Base-by-base conservation (phyloP, 2,113 vertebrate species). In the Bettongia penicillata region DNA sequence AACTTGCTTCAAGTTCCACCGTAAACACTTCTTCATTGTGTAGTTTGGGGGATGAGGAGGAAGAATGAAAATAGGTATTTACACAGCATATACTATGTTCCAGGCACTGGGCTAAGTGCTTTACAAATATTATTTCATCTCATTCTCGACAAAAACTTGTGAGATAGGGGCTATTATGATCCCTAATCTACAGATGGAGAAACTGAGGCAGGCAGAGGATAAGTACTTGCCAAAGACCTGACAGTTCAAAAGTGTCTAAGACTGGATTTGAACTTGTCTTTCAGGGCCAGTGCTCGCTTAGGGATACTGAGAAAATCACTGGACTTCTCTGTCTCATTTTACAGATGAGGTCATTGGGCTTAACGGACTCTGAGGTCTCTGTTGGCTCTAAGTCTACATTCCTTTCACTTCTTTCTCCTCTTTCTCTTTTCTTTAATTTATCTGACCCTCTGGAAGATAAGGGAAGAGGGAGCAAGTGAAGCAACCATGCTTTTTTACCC, bases 381-480 rank as follows among this genome's bases (percentile, higher is more conserved):
- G 48, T 3, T 43, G 43, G 37, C 37, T 77, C 61, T n/a, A 77
- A 77, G 23, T 84, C 19, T 84, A 2, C 37, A 43, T 7, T 84
- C n/a, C 68, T 84, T 23, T 84, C 37, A 31, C 68, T 84, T 84
- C 68, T 0, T 51, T 47, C 37, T 91, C 52, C 4, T 89, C 10
- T 51, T 19, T 26, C 47, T 53, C 49, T 22, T 90, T 77, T 37
- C 47, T 28, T 89, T 89, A 43, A 61, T 1, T 16, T 53, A 22
- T 89, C 51, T 92, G 26, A 94, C 51, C 91, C 91, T 43, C 68
- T 68, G 89, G 91, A 94, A 95, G 47, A 55, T 93, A 53, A 11
- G 8, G n/a, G 53, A 91, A 89, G 68, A 91, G 77, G 95, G 31
- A 97, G 93, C 68, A 43, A 68, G 5, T 51, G 22, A 16, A 1